Evolutionary conservation across 2,113 vertebrate genomes (phyloP), one percentile per base, ranked within the genome.

Genomic region (Paraplagusia blochii): DNA sequence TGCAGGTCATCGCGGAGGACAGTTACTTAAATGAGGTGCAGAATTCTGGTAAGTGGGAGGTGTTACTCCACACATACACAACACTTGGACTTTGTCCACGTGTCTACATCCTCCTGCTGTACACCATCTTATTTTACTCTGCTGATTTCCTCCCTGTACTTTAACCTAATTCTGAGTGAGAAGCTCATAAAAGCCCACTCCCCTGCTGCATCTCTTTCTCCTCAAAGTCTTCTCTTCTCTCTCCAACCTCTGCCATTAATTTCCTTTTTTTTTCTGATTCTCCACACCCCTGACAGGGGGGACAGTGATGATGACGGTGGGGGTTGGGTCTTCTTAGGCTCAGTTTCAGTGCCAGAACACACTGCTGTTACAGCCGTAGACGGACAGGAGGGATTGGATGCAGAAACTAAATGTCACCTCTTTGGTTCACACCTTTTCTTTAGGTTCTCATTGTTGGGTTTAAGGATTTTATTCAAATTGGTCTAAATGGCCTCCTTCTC

Each of bases 21-120:
- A 90, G 87, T 57, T 91, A 91, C 76, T 76, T 91, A 74, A 90
- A 92, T 44, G 85, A 88, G 59, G 88, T 92, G 76, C 89, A 90
- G 83, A 89, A 86, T 81, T 88, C 90, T 85, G 91, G 91, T 92
- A 78, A 76, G 88, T 52, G 43, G 56, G 58, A 53, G 42, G 51
- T 36, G 52, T 69, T n/a, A 0, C 51, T 65, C 38, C n/a, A 42
- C 22, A 35, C 34, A n/a, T n/a, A 16, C 35, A 44, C 5, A n/a
- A 17, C 17, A 36, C 35, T 46, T n/a, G 2, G 4, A 22, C 12
- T 47, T 44, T 63, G 7, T 75, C 63, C 55, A 51, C 65, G 58
- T 56, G 1, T 53, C 45, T 55, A 71, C 58, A 2, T 68, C 63
- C 50, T 72, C 61, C 59, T 48, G 6, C 22, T 29, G 22, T 29